phyloP scores from a whole-genome alignment of 2,113 vertebrate genomes.

The Brachyhypopomus gauderio region DNA sequence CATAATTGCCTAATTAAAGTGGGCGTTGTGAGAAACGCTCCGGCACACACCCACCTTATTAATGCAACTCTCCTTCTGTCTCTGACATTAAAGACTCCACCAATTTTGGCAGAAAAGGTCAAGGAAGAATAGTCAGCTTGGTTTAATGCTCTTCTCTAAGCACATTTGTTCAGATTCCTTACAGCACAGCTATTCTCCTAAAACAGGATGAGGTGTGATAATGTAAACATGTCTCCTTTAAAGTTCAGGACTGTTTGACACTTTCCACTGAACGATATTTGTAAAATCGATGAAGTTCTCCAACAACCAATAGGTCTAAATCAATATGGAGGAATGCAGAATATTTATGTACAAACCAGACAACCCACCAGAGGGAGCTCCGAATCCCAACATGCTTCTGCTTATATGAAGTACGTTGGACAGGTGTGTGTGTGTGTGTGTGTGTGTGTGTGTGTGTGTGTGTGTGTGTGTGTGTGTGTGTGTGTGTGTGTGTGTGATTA shows the following conservation, averaged over 20 bases:
- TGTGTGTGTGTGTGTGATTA: not conserved
- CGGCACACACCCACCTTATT: conserved; percentile 12
- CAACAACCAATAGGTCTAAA: no score
- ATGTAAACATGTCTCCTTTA: no score
- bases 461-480: no score
- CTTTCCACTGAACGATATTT: no score
- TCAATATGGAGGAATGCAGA: no score
- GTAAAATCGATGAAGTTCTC: no score
- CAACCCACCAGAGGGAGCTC: conserved; percentile 32
- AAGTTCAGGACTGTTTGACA: no score
- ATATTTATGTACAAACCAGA: not conserved
- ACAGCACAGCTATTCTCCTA: not conserved
- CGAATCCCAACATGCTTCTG: not conserved
- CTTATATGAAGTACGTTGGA: not conserved
- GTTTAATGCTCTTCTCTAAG: conserved; percentile 2
- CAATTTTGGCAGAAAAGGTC: conserved; percentile 25
- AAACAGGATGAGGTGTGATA: not conserved
- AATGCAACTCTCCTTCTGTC: conserved; percentile 6
- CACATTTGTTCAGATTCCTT: conserved; percentile 2
- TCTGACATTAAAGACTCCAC: conserved; percentile 13
- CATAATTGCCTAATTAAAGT: conserved; percentile 41
- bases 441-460: no score
- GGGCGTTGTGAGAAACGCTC: not conserved
- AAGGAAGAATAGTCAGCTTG: conserved; percentile 4
- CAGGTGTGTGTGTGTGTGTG: not conserved